Conservation (phyloP, 1,140 invertebrate genomes). For the Drosophila elegans region DNA sequence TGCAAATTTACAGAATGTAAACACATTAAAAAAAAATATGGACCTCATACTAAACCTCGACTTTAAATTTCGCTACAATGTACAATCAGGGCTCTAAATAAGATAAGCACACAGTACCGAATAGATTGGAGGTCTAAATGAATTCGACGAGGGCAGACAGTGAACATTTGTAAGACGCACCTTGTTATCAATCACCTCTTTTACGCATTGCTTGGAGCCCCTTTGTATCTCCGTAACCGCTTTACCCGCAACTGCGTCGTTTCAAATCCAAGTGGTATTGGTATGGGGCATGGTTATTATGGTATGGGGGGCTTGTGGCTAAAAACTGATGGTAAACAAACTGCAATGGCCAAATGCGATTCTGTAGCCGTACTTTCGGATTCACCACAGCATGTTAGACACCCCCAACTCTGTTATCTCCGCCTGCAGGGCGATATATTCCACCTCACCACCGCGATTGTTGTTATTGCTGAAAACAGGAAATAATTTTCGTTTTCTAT, state of each 20-base stretch:
- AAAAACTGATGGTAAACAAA: constrained; percentile 41
- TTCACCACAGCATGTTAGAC: constrained; percentile 30
- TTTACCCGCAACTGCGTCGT: constrained; percentile 25
- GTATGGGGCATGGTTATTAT: background rate
- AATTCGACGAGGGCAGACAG: constrained; percentile 16
- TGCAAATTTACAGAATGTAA: too few species aligned
- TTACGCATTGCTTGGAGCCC: constrained; percentile 36
- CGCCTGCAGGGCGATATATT: constrained; percentile 14
- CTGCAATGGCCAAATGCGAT: constrained; percentile 34
- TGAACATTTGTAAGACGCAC: constrained; percentile 35
- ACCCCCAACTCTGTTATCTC: constrained; percentile 38
- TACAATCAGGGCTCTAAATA: constrained; percentile 6
- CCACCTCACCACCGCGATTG: constrained; percentile 25
- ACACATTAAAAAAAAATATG: too few species aligned
- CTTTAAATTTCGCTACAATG: constrained; percentile 6
- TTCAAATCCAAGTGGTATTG: constrained; percentile 1
- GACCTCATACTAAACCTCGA: background rate
- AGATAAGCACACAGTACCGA: constrained; percentile 19
- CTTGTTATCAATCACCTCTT: constrained; percentile 47
- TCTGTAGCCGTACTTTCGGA: constrained; percentile 7
- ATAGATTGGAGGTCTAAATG: constrained; percentile 10
- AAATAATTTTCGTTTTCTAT: constrained; percentile 69
- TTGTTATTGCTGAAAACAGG: constrained; percentile 57
- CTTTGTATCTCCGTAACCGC: constrained; percentile 14
- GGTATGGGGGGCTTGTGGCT: constrained; percentile 26